phyloP scores from a whole-genome alignment of 35 echinoderm and acorn worm genomes.

The Amphiura filiformis region DNA sequence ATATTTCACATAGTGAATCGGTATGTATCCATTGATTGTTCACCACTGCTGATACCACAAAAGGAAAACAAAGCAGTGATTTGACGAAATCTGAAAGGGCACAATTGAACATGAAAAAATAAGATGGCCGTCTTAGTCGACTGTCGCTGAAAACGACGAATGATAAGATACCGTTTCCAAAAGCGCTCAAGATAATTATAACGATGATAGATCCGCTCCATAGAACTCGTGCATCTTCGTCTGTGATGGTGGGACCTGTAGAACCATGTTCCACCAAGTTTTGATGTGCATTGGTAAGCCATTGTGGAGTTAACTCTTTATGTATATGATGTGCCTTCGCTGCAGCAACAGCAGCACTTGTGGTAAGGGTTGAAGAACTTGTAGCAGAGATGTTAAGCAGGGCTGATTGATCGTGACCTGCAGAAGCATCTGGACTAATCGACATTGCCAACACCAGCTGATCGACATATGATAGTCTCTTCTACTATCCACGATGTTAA shows the following conservation, averaged over 20 bases:
- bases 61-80: conserved; percentile 71
- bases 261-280: conserved; percentile 8
- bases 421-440: background rate
- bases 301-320: background rate
- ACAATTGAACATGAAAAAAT: conserved; percentile 94
- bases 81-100: conserved; percentile 84
- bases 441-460: background rate
- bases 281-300: background rate
- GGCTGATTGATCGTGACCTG: background rate
- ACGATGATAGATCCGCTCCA: conserved; percentile 74
- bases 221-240: conserved; percentile 46
- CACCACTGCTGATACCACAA: conserved; percentile 68
- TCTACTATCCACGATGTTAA: background rate
- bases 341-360: background rate
- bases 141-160: conserved; percentile 63
- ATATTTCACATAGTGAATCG: conserved; percentile 82
- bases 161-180: conserved; percentile 72
- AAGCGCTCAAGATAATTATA: conserved; percentile 73
- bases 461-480: background rate
- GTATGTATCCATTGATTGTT: conserved; percentile 67
- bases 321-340: background rate
- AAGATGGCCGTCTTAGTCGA: conserved; percentile 74
- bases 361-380: background rate
- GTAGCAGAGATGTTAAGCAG: background rate
- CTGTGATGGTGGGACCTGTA: conserved; percentile 13